phyloP scores from a whole-genome alignment of 2,113 vertebrate species.

The Bombycilla garrulus region DNA sequence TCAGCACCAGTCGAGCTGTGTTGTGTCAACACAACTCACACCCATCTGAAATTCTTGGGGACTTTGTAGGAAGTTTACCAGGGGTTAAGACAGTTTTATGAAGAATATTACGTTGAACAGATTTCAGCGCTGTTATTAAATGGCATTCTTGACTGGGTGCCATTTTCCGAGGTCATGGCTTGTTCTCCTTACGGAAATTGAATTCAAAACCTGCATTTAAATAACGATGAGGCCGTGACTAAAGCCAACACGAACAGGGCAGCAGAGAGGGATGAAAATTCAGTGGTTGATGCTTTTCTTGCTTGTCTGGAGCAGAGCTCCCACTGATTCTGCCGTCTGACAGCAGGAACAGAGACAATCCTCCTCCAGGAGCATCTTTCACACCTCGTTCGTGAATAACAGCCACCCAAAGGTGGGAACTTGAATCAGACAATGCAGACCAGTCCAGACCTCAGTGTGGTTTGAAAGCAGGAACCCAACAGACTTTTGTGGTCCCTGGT shows the following conservation, averaged over 20 bases:
- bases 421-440: neutral
- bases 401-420: neutral
- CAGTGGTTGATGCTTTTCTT: neutral
- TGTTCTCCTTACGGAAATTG: conserved; percentile 11
- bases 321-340: neutral
- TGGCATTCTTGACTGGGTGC: neutral
- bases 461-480: neutral
- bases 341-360: neutral
- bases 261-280: neutral
- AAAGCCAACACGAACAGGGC: neutral
- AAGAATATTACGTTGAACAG: conserved; percentile 7
- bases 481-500: neutral
- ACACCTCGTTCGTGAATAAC: neutral
- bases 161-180: neutral
- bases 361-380: neutral
- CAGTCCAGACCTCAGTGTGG: neutral
- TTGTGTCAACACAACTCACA: neutral
- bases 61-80: neutral
- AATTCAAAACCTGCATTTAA: conserved; percentile 3
- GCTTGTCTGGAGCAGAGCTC: neutral
- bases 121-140: conserved; percentile 18
- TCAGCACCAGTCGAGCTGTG: neutral
- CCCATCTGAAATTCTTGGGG: neutral
- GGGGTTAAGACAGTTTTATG: conserved; percentile 14
- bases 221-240: neutral